Percentiles rank a stretch among this genome's conserved stretches.
Evolutionary conservation across 2,888 invertebrate species (phyloP).

Genomic region (Cataglyphis cursor): DNA sequence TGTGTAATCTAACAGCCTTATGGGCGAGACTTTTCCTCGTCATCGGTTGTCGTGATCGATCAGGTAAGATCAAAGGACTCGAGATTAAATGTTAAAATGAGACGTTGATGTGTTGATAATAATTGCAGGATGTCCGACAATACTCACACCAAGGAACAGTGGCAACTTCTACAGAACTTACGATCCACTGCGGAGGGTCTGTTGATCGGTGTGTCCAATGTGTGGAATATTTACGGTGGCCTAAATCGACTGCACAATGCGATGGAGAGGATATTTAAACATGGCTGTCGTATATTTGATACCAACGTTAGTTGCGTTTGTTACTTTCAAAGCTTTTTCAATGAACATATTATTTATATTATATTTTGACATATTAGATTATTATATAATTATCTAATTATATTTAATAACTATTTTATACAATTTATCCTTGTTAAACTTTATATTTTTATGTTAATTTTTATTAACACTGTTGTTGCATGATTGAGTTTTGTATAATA

Average conservation of each 20-base stretch:
- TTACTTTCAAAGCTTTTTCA: background rate
- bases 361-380: background rate
- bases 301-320: constrained; percentile 82
- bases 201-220: constrained; percentile 88
- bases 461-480: background rate
- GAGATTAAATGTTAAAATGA: background rate
- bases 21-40: background rate
- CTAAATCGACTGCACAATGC: constrained; percentile 88
- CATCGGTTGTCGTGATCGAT: background rate
- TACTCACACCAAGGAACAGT: constrained; percentile 83
- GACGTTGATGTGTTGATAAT: background rate
- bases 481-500: background rate
- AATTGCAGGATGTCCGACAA: constrained; percentile 75
- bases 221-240: constrained; percentile 89
- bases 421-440: background rate
- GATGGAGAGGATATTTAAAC: constrained; percentile 88
- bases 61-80: background rate
- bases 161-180: constrained; percentile 87
- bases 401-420: background rate
- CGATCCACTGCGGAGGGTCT: constrained; percentile 89
- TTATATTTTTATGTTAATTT: background rate
- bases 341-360: background rate
- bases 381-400: background rate
- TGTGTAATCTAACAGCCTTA: background rate
- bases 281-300: constrained; percentile 87